Evolutionary conservation across 2,797 vertebrate species (phyloP).

Genomic region (Tenualosa ilisha): DNA sequence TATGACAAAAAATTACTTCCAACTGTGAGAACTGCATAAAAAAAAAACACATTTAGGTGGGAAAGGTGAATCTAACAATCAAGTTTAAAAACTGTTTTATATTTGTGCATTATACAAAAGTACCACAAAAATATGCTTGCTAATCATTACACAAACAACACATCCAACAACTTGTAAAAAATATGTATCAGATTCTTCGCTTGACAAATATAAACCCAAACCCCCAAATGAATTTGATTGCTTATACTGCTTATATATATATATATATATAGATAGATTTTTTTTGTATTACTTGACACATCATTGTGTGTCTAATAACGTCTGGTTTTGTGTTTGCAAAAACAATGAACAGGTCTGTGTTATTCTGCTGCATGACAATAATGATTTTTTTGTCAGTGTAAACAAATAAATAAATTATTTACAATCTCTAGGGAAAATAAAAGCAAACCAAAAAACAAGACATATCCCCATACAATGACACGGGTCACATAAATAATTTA

Average conservation of each 20-base stretch:
- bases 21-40: constrained; percentile 9
- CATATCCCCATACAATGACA: constrained; percentile 58
- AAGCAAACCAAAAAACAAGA: constrained; percentile 60
- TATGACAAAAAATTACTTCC: constrained; percentile 66
- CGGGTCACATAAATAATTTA: constrained; percentile 95
- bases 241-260: background rate
- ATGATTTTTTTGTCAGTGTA: constrained; percentile 80
- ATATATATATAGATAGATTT: no score
- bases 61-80: constrained; percentile 19
- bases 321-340: constrained; percentile 63
- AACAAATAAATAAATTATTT: constrained; percentile 99
- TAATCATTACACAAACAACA: constrained; percentile 15
- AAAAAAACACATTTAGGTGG: constrained; percentile 11
- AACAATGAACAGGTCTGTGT: constrained; percentile 68
- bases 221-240: background rate
- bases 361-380: constrained; percentile 57
- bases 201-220: background rate
- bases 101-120: constrained; percentile 68
- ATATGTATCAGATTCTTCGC: background rate
- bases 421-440: constrained; percentile 87
- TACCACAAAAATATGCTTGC: constrained; percentile 24
- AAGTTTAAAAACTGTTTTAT: constrained; percentile 54
- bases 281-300: constrained; percentile 44
- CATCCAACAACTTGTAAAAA: background rate
- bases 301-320: constrained; percentile 48